Evolutionary conservation across 2,113 vertebrate genomes (phyloP).

Genomic region (Natator depressus): DNA sequence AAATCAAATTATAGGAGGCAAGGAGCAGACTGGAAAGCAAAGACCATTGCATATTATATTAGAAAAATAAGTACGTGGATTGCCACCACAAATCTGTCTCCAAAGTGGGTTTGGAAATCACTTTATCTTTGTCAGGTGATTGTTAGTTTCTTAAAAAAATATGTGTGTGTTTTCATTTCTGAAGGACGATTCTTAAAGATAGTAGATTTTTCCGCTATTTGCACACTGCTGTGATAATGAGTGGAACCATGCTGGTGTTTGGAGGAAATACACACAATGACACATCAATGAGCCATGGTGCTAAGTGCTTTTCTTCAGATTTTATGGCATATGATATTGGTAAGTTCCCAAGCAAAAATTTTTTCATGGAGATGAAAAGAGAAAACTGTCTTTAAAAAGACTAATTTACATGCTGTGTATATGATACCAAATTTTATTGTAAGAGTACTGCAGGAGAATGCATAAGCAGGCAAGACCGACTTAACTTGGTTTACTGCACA

Average conservation of each 20-base stretch:
- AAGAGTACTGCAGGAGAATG: not conserved
- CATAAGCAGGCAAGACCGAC: not conserved
- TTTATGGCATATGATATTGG: constrained; percentile 96
- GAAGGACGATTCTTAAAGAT: constrained; percentile 94
- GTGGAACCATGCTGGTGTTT: constrained; percentile 94
- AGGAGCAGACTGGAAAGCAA: not conserved
- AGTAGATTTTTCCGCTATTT: constrained; percentile 95
- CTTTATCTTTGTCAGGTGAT: not conserved
- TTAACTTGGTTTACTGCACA: accelerated
- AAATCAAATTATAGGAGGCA: not conserved
- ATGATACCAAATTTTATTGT: not conserved
- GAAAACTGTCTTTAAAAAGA: not conserved
- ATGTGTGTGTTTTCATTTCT: constrained; percentile 44
- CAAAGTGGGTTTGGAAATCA: not conserved
- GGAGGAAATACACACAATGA: constrained; percentile 99
- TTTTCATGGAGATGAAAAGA: not conserved
- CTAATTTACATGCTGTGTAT: not conserved
- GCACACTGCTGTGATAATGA: constrained; percentile 92
- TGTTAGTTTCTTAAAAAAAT: not conserved
- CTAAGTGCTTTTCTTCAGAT: constrained; percentile 97
- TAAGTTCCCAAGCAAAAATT: constrained; percentile 71
- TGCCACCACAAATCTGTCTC: not conserved
- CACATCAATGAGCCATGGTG: constrained; percentile 97
- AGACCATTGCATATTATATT: not conserved
- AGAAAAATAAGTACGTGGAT: not conserved